Evolutionary conservation across 2,113 vertebrate species (phyloP).

Genomic region (Petroica traversi): DNA sequence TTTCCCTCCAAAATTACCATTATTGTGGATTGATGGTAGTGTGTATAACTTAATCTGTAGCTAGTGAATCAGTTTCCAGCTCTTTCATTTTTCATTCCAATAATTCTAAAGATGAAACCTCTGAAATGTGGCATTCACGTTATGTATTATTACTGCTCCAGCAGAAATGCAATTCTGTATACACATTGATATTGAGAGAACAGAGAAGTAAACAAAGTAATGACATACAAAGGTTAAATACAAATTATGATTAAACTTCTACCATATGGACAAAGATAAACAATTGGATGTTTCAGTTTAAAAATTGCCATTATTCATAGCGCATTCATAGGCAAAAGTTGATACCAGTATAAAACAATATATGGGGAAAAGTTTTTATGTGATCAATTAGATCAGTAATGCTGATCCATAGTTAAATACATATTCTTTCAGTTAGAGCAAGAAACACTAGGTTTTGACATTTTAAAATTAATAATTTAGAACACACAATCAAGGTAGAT

Average conservation of each 20-base stretch:
- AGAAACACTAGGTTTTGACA: neutral
- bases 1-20: neutral
- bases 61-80: neutral
- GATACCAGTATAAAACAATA: neutral
- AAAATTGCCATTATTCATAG: neutral
- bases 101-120: neutral
- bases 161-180: neutral
- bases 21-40: neutral
- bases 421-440: neutral
- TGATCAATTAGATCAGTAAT: neutral
- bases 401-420: neutral
- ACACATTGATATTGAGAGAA: neutral
- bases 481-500: neutral
- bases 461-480: neutral
- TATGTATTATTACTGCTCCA: neutral
- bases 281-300: neutral
- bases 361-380: neutral
- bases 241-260: neutral
- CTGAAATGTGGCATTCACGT: neutral
- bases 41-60: neutral
- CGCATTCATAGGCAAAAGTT: neutral
- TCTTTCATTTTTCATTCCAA: neutral
- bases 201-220: neutral
- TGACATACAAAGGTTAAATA: neutral
- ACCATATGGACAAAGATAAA: neutral